A percentile compares a stretch with the other conserved stretches of the same genome.
Conservation (phyloP, 92 coral and sea anemone genomes). For the Siderastrea siderea region DNA sequence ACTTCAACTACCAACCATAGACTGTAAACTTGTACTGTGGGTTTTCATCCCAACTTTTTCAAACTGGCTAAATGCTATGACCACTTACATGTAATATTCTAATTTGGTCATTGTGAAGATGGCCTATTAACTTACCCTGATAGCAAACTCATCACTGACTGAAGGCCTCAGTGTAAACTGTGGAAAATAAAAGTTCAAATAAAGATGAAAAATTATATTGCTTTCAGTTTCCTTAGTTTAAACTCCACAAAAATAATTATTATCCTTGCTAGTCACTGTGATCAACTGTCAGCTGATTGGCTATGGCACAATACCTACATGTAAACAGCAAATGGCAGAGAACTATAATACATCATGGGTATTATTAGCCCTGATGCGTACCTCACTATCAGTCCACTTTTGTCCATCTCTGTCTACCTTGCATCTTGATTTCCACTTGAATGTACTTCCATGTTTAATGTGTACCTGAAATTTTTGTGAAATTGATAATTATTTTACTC, state of each 20-base stretch:
- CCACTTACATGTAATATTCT: too few species aligned
- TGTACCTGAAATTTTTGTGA: slow-evolving; percentile 67
- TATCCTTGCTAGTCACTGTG: too few species aligned
- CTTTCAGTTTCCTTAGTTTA: too few species aligned
- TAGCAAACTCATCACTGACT: slow-evolving; percentile 77
- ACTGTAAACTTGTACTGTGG: too few species aligned
- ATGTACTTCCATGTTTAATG: slow-evolving; percentile 82
- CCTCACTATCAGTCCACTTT: slow-evolving; percentile 94
- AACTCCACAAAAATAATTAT: too few species aligned
- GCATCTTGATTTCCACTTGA: slow-evolving; percentile 96
- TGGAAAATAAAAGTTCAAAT: not conserved
- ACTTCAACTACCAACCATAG: too few species aligned
- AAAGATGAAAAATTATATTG: too few species aligned
- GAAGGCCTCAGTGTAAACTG: slow-evolving; percentile 87
- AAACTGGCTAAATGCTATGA: too few species aligned
- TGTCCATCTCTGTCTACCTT: slow-evolving; percentile 94
- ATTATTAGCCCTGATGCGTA: not conserved
- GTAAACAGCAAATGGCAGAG: not conserved
- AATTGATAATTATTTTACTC: not conserved
- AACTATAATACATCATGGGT: not conserved
- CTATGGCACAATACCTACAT: too few species aligned
- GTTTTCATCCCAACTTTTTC: too few species aligned
- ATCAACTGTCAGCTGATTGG: too few species aligned
- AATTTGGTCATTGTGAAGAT: not conserved
- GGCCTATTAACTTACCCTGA: slow-evolving; percentile 59